Evolutionary conservation across 1,140 invertebrate species (phyloP).

Genomic region (Diachasma alloeum): DNA sequence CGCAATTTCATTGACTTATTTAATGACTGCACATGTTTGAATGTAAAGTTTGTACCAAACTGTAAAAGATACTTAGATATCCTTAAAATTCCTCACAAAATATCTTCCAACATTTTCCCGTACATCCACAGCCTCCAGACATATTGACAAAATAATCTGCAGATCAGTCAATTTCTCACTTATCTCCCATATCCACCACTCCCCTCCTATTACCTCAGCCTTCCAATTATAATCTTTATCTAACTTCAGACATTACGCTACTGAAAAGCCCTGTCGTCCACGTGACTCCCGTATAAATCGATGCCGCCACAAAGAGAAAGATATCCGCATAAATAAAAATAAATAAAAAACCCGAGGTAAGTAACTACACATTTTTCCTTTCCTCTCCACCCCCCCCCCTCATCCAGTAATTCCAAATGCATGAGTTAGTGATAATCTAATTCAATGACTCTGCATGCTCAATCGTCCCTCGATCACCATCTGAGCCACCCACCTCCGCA

Average conservation of each 20-base stretch:
- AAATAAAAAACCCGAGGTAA: constrained; percentile 1
- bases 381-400: background rate
- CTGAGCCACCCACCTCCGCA: constrained; percentile 30
- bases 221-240: background rate
- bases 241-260: background rate
- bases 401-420: background rate
- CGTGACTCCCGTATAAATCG: constrained; percentile 20
- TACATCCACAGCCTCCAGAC: background rate
- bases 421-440: constrained; percentile 25
- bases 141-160: background rate
- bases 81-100: background rate
- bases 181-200: background rate
- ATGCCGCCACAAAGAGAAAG: constrained; percentile 23
- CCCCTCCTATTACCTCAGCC: background rate
- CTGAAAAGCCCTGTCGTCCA: background rate
- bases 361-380: background rate
- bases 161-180: background rate
- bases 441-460: constrained; percentile 23
- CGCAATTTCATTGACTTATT: too few species aligned
- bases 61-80: too few species aligned
- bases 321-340: constrained; percentile 11
- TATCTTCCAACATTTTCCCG: background rate
- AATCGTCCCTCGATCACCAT: constrained; percentile 24
- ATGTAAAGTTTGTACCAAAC: too few species aligned
- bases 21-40: too few species aligned